Evolutionary conservation across 2,888 invertebrate genomes (phyloP).

Genomic region (Epinotia demarniana): DNA sequence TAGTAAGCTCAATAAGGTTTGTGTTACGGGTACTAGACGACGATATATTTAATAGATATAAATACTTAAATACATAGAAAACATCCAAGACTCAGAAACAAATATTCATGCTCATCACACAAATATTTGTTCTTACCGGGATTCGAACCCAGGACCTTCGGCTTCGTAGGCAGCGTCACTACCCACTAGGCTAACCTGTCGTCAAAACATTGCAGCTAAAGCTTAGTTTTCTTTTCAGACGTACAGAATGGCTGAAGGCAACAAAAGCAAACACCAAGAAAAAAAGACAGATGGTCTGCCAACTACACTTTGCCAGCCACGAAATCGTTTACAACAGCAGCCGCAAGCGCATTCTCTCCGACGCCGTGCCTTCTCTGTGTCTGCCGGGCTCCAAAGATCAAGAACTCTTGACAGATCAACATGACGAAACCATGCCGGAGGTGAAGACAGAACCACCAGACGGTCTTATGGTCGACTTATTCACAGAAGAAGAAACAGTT

Average conservation of each 20-base stretch:
- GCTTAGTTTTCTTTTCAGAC: constrained; percentile 10
- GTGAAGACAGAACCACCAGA: constrained; percentile 3
- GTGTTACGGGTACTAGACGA: too few relatives aligned
- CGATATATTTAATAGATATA: too few relatives aligned
- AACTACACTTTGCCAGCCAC: neutral
- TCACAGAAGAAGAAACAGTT: constrained; percentile 13
- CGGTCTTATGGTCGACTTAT: neutral
- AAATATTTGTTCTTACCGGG: too few relatives aligned
- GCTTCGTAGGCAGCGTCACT: too few relatives aligned
- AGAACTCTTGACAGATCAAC: too few relatives aligned
- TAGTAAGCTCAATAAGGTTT: too few relatives aligned
- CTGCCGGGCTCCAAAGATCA: neutral
- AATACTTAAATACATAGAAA: too few relatives aligned
- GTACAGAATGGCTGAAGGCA: constrained; percentile 7
- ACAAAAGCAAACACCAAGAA: neutral
- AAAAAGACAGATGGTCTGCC: neutral
- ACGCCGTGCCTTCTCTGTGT: constrained; percentile 9
- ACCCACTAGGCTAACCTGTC: too few relatives aligned
- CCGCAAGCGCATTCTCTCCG: constrained; percentile 5
- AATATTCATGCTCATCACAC: too few relatives aligned
- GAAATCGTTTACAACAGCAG: neutral
- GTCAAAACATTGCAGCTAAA: too few relatives aligned
- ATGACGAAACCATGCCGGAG: neutral
- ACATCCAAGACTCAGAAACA: too few relatives aligned
- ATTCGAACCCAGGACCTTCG: too few relatives aligned